phyloP scores from a whole-genome alignment of 2,888 invertebrate species.

The Pseudococcus viburni region DNA sequence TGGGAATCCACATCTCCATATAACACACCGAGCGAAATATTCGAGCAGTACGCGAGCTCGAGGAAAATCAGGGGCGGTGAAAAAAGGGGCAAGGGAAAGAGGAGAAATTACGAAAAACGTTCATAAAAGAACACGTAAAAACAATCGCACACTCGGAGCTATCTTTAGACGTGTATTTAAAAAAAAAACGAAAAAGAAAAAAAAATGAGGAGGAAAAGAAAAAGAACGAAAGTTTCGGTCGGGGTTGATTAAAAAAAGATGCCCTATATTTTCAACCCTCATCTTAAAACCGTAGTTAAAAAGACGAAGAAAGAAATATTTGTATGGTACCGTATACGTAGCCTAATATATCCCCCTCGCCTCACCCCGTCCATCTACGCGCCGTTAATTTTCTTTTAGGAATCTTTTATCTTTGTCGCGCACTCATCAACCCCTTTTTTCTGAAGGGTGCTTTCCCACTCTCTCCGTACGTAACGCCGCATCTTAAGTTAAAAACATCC shows the following conservation, averaged over 20 bases:
- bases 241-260: slow-evolving; percentile 67
- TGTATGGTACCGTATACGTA: slow-evolving; percentile 70
- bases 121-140: slow-evolving; percentile 49
- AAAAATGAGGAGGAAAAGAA: slow-evolving; percentile 33
- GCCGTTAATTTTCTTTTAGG: slow-evolving; percentile 75
- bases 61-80: not conserved
- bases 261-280: slow-evolving; percentile 68
- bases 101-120: slow-evolving; percentile 15
- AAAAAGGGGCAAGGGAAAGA: not conserved
- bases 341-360: slow-evolving; percentile 62
- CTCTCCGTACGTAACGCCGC: slow-evolving; percentile 65
- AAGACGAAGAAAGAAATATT: slow-evolving; percentile 69
- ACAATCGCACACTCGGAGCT: slow-evolving; percentile 56
- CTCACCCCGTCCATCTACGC: slow-evolving; percentile 38
- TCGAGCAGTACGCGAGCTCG: not conserved
- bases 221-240: slow-evolving; percentile 64
- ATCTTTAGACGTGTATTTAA: slow-evolving; percentile 64
- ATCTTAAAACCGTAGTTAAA: slow-evolving; percentile 65
- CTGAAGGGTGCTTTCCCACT: slow-evolving; percentile 61
- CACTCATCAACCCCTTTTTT: slow-evolving; percentile 70
- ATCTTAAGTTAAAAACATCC: slow-evolving; percentile 67
- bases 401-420: slow-evolving; percentile 74
- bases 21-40: not conserved
- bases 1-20: not conserved
- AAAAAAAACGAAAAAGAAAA: slow-evolving; percentile 29